Evolutionary conservation across 2,113 vertebrate species (phyloP).

Genomic region (Aldabrachelys gigantea): DNA sequence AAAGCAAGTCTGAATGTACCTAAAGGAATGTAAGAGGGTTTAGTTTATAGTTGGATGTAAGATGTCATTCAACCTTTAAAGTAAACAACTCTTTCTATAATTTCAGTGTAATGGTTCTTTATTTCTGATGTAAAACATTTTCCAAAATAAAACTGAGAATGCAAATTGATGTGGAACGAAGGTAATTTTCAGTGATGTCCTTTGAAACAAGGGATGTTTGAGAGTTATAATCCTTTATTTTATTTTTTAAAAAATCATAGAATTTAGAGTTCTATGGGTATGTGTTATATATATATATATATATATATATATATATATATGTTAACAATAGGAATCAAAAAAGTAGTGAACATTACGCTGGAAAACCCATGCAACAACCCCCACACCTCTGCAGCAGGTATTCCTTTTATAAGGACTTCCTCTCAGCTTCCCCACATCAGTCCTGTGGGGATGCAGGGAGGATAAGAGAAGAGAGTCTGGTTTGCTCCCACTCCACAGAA

Average conservation of each 20-base stretch:
- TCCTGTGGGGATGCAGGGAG: background rate
- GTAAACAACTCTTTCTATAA: background rate
- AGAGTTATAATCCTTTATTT: background rate
- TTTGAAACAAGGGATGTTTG: background rate
- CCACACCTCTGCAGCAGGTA: background rate
- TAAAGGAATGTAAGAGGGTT: background rate
- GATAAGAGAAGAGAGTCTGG: background rate
- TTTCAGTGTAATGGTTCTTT: background rate
- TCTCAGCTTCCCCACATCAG: background rate
- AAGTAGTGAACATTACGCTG: background rate
- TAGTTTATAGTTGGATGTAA: background rate
- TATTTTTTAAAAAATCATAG: background rate
- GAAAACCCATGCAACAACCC: background rate
- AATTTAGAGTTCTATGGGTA: background rate
- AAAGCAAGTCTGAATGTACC: background rate
- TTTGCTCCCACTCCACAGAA: background rate
- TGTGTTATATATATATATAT: background rate
- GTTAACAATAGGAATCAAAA: background rate
- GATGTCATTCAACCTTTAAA: background rate
- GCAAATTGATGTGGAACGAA: background rate
- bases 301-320: background rate
- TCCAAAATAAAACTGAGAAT: background rate
- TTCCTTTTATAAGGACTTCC: background rate
- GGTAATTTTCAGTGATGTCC: background rate
- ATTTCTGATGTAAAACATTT: background rate